Evolutionary conservation across 2,797 vertebrate genomes (phyloP).

Genomic region (Bucorvus abyssinicus): DNA sequence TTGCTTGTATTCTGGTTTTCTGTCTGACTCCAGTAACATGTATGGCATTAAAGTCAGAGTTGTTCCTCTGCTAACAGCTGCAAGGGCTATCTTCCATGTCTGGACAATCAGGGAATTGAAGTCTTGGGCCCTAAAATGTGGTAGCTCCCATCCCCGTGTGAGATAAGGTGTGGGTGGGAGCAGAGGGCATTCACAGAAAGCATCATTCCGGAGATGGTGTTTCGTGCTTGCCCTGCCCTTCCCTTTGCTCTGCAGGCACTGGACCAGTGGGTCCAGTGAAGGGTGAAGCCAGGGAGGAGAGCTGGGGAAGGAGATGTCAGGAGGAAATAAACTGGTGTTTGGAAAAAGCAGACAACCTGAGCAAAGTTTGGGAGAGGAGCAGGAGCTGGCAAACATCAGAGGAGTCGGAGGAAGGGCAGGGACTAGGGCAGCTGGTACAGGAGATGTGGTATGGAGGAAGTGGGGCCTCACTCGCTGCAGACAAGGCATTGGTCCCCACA

Average conservation of each 20-base stretch:
- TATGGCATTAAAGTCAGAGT: background rate
- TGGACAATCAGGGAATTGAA: background rate
- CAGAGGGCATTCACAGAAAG: background rate
- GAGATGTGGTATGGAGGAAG: background rate
- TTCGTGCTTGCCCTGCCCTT: background rate
- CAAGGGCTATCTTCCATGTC: background rate
- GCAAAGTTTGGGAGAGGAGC: background rate
- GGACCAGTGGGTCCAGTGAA: background rate
- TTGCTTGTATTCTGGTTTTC: background rate
- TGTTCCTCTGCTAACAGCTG: background rate
- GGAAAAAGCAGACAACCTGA: background rate
- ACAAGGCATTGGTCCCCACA: background rate
- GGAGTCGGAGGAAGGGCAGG: background rate
- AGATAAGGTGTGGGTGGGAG: background rate
- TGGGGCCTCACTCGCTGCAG: accelerated
- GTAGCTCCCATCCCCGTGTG: background rate
- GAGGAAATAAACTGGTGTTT: background rate
- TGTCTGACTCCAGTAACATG: background rate
- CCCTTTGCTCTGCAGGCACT: background rate
- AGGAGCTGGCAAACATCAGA: background rate
- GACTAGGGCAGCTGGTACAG: background rate
- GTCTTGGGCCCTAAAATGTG: background rate
- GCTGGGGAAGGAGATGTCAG: background rate
- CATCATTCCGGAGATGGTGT: background rate
- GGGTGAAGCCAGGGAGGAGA: background rate